phyloP scores from a whole-genome alignment of 2,888 invertebrate species.

The Caenorhabditis wallacei region DNA sequence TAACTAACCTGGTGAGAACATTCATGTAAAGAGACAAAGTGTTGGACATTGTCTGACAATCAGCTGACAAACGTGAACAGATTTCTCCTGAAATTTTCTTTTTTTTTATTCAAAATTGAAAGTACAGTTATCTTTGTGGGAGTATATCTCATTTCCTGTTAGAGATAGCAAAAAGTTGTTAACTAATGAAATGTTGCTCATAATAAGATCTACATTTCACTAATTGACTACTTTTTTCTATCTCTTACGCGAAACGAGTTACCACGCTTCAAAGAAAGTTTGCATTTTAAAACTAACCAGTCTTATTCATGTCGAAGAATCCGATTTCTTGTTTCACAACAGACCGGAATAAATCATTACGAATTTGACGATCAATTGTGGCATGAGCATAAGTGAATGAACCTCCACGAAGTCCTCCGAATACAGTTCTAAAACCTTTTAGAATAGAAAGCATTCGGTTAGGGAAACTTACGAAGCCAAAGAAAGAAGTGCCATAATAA shows the following conservation, averaged over 20 bases:
- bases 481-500: conserved; percentile 79
- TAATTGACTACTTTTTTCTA: no score
- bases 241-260: no score
- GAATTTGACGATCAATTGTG: conserved; percentile 81
- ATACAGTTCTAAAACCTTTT: conserved; percentile 82
- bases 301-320: conserved; percentile 84
- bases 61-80: conserved; percentile 84
- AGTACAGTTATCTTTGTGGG: no score
- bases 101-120: background rate
- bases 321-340: conserved; percentile 84
- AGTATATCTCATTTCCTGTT: no score
- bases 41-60: conserved; percentile 84
- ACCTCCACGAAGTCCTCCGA: conserved; percentile 84
- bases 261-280: no score
- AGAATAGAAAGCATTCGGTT: background rate
- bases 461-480: conserved; percentile 61
- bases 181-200: no score
- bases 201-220: no score
- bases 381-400: conserved; percentile 83
- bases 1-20: conserved; percentile 78
- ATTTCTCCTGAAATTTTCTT: conserved; percentile 83
- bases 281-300: conserved; percentile 84
- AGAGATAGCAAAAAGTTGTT: no score
- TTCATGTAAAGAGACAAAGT: conserved; percentile 84
- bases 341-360: conserved; percentile 82